phyloP scores from a whole-genome alignment of 53 echinoderm and acorn worm genomes.

The Actinopyga echinites region DNA sequence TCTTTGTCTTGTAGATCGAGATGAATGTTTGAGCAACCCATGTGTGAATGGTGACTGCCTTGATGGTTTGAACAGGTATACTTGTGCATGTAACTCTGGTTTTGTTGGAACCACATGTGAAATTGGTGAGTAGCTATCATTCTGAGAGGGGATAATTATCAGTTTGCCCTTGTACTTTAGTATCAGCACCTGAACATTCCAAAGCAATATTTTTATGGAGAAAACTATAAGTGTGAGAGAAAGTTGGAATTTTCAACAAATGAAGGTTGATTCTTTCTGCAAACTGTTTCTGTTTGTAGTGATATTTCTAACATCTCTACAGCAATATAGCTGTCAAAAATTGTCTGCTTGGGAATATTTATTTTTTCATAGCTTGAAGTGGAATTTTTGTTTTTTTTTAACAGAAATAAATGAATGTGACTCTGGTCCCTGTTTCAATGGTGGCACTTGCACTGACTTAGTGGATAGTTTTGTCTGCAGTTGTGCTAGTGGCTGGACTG shows the following conservation, averaged over 20 bases:
- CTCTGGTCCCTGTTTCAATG: slow-evolving; percentile 21
- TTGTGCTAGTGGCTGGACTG: background rate
- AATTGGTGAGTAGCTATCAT: slow-evolving; percentile 41
- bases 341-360: background rate
- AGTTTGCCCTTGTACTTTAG: too few relatives aligned
- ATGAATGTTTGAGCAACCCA: slow-evolving; percentile 58
- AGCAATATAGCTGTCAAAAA: too few relatives aligned
- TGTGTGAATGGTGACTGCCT: slow-evolving; percentile 50
- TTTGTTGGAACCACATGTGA: slow-evolving; percentile 45
- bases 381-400: background rate
- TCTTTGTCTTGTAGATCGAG: slow-evolving; percentile 32
- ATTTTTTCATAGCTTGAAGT: background rate
- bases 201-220: too few relatives aligned
- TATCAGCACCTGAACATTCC: too few relatives aligned
- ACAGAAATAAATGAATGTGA: slow-evolving; percentile 62
- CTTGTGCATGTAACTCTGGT: slow-evolving; percentile 46
- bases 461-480: background rate
- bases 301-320: too few relatives aligned
- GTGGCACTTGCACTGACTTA: background rate
- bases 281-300: too few relatives aligned
- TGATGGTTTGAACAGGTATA: slow-evolving; percentile 46
- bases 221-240: too few relatives aligned
- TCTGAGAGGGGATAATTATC: too few relatives aligned
- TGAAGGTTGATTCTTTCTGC: too few relatives aligned
- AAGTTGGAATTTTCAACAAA: too few relatives aligned